Percentiles rank a stretch among this genome's conserved stretches.
Evolutionary conservation across 2,888 invertebrate genomes (phyloP).

Genomic region (Nasonia oneida): DNA sequence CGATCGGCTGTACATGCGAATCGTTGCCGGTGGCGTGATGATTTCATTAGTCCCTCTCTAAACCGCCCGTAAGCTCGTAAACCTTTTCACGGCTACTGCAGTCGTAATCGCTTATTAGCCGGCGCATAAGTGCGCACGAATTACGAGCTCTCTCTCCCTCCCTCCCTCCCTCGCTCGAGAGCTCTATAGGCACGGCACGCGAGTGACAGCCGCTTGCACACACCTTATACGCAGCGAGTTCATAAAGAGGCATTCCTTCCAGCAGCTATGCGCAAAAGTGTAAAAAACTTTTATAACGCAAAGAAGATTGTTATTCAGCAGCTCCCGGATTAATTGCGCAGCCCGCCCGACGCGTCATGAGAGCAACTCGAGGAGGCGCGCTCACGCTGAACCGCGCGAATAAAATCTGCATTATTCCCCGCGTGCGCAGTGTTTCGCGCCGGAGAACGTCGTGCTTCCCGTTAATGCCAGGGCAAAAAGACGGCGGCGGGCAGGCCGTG

Average conservation of each 20-base stretch:
- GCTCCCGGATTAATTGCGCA: neutral
- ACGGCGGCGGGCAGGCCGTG: too few relatives aligned
- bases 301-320: neutral
- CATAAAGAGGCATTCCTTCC: conserved; percentile 43
- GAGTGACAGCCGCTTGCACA: conserved; percentile 27
- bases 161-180: too few relatives aligned
- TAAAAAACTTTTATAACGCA: neutral
- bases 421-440: neutral
- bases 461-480: neutral
- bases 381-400: neutral
- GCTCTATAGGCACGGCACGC: neutral
- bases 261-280: conserved; percentile 23
- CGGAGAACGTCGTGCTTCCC: neutral
- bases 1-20: conserved; percentile 41
- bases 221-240: neutral
- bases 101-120: neutral
- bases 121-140: neutral
- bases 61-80: neutral
- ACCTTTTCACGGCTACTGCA: neutral
- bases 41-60: conserved; percentile 17
- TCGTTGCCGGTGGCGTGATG: neutral
- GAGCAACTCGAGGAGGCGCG: neutral
- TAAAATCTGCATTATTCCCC: neutral
- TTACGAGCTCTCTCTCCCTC: neutral
- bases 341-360: neutral